Conservation (phyloP, 2,797 vertebrate species). For the Crypturellus tataupa region DNA sequence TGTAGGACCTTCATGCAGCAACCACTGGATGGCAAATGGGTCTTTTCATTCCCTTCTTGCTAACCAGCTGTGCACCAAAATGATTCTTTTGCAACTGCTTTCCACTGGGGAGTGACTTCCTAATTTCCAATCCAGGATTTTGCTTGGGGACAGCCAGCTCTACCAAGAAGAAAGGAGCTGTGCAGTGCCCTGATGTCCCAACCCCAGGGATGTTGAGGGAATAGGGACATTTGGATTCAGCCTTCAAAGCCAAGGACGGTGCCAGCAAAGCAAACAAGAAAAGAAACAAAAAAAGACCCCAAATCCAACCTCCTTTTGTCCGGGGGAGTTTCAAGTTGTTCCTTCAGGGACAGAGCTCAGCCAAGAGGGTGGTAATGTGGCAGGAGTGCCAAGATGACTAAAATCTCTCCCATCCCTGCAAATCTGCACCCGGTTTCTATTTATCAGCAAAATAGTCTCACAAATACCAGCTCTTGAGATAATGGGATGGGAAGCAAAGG, state of each 20-base stretch:
- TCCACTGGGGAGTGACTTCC: not conserved
- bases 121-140: not conserved
- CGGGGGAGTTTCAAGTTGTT: not conserved
- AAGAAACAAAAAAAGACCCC: not conserved
- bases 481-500: conserved; percentile 14
- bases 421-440: not conserved
- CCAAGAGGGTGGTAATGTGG: not conserved
- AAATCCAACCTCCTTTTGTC: not conserved
- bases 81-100: not conserved
- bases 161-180: not conserved
- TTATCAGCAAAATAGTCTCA: not conserved
- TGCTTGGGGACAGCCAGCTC: not conserved
- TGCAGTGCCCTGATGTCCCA: not conserved
- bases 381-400: not conserved
- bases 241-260: not conserved
- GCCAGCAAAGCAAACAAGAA: not conserved
- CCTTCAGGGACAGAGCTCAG: not conserved
- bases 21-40: fast-evolving
- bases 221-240: not conserved
- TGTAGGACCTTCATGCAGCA: not conserved
- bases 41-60: not conserved
- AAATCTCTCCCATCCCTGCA: not conserved
- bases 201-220: not conserved
- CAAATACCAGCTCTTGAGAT: not conserved
- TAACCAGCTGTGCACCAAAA: not conserved